phyloP scores from a whole-genome alignment of 2,113 vertebrate genomes.

The Plectropomus leopardus region DNA sequence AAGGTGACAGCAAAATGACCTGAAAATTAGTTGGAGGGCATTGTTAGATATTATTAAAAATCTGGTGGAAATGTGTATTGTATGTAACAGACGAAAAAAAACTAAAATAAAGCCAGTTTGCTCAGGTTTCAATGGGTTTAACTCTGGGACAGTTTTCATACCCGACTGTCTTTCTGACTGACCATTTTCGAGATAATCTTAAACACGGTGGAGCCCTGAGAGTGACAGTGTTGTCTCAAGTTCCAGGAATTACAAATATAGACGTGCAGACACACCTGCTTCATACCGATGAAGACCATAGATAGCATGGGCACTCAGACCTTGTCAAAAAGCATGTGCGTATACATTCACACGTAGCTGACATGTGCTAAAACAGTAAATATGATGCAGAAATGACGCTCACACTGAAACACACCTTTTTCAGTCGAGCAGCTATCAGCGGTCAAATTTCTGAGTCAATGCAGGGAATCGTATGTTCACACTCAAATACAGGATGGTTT shows the following conservation, averaged over 20 bases:
- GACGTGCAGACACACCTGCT: background rate
- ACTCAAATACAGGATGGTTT: background rate
- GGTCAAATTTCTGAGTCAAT: background rate
- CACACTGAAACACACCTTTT: too few relatives aligned
- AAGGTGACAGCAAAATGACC: too few relatives aligned
- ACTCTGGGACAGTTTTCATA: background rate
- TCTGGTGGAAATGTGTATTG: too few relatives aligned
- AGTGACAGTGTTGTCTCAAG: background rate
- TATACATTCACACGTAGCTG: background rate
- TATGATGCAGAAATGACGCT: too few relatives aligned
- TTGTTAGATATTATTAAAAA: too few relatives aligned
- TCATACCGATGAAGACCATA: background rate
- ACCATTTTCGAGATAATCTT: background rate
- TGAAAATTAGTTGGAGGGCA: too few relatives aligned
- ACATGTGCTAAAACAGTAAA: background rate
- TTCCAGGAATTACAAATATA: constrained; percentile 40
- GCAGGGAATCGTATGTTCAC: background rate
- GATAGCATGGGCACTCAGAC: background rate
- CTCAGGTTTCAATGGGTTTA: too few relatives aligned
- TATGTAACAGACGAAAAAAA: too few relatives aligned
- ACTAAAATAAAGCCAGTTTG: too few relatives aligned
- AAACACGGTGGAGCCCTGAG: background rate
- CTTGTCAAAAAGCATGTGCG: background rate
- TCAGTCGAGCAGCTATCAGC: background rate
- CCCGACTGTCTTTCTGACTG: background rate